A percentile compares a stretch with the other conserved stretches of the same genome.
Conservation (phyloP, 2,797 vertebrate species). For the Crax fasciolata region DNA sequence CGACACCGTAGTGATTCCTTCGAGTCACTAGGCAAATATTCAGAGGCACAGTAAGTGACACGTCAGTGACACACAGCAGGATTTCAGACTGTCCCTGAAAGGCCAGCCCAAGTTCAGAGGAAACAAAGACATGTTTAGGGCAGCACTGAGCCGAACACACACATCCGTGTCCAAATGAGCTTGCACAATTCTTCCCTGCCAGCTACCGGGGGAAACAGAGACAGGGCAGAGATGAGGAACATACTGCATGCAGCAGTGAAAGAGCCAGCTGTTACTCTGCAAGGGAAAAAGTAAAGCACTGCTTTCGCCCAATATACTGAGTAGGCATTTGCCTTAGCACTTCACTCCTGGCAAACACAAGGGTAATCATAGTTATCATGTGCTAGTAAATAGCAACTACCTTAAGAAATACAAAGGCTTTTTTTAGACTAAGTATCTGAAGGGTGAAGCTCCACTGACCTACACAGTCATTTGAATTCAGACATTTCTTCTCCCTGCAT, state of each 20-base stretch:
- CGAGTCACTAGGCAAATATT: not conserved
- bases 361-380: not conserved
- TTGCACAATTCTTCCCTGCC: not conserved
- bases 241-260: accelerated
- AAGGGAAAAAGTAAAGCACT: not conserved
- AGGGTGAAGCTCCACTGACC: not conserved
- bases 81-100: accelerated
- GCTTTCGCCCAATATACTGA: not conserved
- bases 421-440: not conserved
- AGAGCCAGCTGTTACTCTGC: not conserved
- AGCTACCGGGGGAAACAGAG: not conserved
- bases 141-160: accelerated
- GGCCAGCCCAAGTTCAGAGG: not conserved
- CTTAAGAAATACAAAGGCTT: not conserved
- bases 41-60: not conserved
- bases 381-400: not conserved
- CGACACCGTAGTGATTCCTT: not conserved
- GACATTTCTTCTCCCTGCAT: not conserved
- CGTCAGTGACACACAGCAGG: not conserved
- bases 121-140: not conserved
- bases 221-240: not conserved
- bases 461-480: constrained; percentile 8
- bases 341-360: not conserved
- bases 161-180: accelerated
- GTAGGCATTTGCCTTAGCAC: not conserved